Conservation (phyloP, 92 coral and sea anemone genomes). For the Porites cylindrica region DNA sequence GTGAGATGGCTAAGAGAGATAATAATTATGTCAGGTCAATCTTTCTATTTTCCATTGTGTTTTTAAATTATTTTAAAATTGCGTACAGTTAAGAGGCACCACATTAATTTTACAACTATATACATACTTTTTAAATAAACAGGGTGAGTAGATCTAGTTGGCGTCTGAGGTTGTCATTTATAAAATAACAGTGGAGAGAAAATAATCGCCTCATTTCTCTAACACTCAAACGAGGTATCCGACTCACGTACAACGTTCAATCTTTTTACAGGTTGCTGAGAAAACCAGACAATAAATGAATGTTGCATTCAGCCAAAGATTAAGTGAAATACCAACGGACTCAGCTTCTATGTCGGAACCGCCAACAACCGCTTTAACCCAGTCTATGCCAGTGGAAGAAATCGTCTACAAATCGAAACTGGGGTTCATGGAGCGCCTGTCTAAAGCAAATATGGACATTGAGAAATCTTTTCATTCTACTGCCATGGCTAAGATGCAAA, state of each 20-base stretch:
- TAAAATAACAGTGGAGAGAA: neutral
- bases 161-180: too few species aligned
- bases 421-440: constrained; percentile 1
- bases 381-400: neutral
- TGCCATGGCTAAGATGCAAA: constrained; percentile 4
- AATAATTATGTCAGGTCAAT: too few species aligned
- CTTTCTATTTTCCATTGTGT: too few species aligned
- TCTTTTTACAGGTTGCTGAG: constrained; percentile 8
- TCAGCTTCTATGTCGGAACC: neutral
- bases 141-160: too few species aligned
- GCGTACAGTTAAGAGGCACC: too few species aligned
- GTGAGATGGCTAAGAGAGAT: too few species aligned
- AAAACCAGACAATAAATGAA: constrained; percentile 6
- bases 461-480: neutral
- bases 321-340: neutral
- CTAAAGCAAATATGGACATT: constrained; percentile 7
- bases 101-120: too few species aligned
- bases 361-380: neutral
- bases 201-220: neutral
- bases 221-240: neutral
- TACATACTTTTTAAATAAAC: too few species aligned
- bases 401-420: constrained; percentile 2
- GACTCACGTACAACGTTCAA: neutral
- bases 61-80: too few species aligned
- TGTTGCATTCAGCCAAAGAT: constrained; percentile 14